Evolutionary conservation across 2,113 vertebrate species (phyloP).

Genomic region (Onychostruthus taczanowskii): DNA sequence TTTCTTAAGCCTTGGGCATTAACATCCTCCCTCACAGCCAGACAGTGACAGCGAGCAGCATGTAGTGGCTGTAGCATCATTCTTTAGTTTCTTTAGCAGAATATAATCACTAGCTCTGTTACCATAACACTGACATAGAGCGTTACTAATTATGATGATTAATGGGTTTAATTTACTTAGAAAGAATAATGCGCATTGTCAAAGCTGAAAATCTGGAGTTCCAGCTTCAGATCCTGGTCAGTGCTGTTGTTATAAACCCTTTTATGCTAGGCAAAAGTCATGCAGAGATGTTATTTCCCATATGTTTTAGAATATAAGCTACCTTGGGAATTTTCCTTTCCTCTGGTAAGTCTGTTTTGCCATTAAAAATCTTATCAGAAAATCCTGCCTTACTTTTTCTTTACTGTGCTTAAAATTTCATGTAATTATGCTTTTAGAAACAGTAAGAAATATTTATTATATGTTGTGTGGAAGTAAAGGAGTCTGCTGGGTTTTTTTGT

Average conservation of each 20-base stretch:
- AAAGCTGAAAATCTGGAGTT: constrained; percentile 38
- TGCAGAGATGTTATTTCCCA: neutral
- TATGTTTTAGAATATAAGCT: neutral
- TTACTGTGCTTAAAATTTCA: neutral
- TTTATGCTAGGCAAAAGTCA: constrained; percentile 14
- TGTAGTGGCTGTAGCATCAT: neutral
- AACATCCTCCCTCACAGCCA: neutral
- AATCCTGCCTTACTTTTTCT: neutral
- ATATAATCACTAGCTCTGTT: constrained; percentile 43
- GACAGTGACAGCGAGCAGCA: neutral
- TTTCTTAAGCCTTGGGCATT: neutral
- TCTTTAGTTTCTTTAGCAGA: neutral
- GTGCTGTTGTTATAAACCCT: neutral
- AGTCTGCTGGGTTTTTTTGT: neutral
- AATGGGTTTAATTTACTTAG: constrained; percentile 71
- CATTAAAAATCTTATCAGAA: neutral
- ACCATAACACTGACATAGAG: constrained; percentile 33
- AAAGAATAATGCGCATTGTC: constrained; percentile 48
- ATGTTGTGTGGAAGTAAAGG: neutral
- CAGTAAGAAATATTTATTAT: neutral
- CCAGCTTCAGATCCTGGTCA: constrained; percentile 14
- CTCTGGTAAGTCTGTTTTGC: neutral
- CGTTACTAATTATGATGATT: constrained; percentile 68
- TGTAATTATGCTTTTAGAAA: constrained; percentile 2
- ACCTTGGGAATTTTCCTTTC: neutral